phyloP scores from a whole-genome alignment of 2,113 vertebrate species.

The Cynocephalus volans region DNA sequence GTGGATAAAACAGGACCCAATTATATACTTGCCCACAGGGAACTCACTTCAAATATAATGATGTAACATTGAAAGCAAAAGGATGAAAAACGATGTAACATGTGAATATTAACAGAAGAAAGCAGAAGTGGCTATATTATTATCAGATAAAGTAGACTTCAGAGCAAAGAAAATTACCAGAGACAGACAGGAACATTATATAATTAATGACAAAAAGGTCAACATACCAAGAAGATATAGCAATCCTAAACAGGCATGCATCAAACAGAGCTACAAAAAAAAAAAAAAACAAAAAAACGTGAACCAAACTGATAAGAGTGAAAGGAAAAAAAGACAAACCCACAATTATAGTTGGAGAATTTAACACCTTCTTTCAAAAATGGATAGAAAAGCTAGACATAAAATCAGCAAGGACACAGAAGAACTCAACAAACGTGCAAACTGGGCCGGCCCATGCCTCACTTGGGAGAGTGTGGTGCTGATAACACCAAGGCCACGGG shows the following conservation, averaged over 20 bases:
- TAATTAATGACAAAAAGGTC: too few species aligned
- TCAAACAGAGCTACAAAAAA: neutral
- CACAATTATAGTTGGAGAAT: neutral
- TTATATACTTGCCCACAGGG: neutral
- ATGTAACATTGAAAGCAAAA: neutral
- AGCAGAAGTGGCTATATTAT: neutral
- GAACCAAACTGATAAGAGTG: neutral
- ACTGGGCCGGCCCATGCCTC: neutral
- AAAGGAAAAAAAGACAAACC: neutral
- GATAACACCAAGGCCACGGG: too few species aligned
- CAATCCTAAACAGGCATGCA: neutral
- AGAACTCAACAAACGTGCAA: neutral
- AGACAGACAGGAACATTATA: neutral
- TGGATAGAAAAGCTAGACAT: neutral
- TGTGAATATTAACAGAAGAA: neutral
- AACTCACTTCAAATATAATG: neutral
- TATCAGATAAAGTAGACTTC: neutral
- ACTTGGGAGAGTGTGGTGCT: too few species aligned
- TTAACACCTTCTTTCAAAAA: neutral
- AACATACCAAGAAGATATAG: neutral
- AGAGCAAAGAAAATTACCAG: neutral
- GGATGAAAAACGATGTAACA: neutral
- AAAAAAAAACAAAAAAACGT: neutral
- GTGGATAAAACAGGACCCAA: neutral
- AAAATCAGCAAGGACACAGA: neutral